Percentiles rank a stretch among this genome's conserved stretches.
phyloP scores from a whole-genome alignment of 2,113 vertebrate genomes.

The Menura novaehollandiae region DNA sequence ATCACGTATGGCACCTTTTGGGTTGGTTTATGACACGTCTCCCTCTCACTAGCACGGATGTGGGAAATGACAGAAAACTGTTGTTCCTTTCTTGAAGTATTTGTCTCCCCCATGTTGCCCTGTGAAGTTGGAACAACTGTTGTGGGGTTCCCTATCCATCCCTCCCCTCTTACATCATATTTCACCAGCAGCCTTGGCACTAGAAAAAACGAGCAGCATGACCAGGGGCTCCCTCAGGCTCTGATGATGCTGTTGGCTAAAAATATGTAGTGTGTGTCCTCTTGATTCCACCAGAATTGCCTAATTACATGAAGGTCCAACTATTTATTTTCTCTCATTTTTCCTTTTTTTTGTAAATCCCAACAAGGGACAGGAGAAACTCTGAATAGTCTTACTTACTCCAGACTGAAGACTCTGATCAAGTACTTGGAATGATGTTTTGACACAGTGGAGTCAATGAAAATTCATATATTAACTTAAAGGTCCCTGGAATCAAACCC shows the following conservation, averaged over 20 bases:
- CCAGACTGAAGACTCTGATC: neutral
- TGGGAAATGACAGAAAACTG: neutral
- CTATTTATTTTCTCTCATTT: neutral
- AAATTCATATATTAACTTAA: neutral
- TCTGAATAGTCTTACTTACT: neutral
- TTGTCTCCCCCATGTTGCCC: neutral
- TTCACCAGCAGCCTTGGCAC: neutral
- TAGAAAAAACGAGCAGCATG: neutral
- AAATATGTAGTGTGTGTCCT: neutral
- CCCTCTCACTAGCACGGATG: rapidly evolving
- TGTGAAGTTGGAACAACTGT: neutral
- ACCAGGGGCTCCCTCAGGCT: neutral
- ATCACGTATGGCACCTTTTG: neutral
- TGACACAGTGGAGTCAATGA: neutral
- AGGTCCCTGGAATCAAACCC: neutral
- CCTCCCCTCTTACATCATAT: neutral
- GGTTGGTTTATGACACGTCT: rapidly evolving
- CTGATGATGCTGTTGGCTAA: neutral
- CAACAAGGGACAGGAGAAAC: neutral
- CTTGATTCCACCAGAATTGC: neutral
- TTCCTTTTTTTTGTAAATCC: neutral
- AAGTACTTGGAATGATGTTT: neutral
- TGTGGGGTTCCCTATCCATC: neutral
- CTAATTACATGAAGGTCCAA: neutral
- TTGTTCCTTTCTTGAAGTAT: neutral